Evolutionary conservation across 1,140 invertebrate species (phyloP).

Genomic region (Zaprionus kolodkinae): DNA sequence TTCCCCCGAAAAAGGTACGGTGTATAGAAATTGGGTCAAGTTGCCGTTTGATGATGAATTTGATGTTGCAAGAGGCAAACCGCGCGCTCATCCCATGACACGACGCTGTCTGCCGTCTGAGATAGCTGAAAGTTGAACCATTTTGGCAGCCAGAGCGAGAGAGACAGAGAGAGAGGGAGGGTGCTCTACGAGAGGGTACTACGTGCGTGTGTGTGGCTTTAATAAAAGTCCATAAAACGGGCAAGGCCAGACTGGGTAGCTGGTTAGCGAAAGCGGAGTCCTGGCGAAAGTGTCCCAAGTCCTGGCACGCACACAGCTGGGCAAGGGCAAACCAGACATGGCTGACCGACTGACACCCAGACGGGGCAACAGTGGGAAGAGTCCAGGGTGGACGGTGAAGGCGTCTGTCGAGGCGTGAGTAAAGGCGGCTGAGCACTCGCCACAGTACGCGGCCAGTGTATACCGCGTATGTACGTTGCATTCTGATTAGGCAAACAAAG

Average conservation of each 20-base stretch:
- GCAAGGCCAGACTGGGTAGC: conserved; percentile 33
- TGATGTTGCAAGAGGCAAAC: conserved; percentile 29
- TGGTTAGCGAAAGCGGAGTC: conserved; percentile 10
- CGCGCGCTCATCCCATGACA: conserved; percentile 2
- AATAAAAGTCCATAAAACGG: conserved; percentile 42
- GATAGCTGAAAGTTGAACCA: conserved; percentile 54
- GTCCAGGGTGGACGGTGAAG: not conserved
- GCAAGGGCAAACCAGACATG: conserved; percentile 39
- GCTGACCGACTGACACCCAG: conserved; percentile 41
- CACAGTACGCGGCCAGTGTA: conserved; percentile 2
- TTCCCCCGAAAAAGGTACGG: not conserved
- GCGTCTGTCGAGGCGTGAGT: not conserved
- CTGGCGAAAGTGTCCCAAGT: conserved; percentile 30
- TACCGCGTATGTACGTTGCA: conserved; percentile 49
- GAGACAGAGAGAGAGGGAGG: too few species aligned
- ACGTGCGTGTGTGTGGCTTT: conserved; percentile 19
- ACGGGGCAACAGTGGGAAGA: not conserved
- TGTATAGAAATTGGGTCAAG: conserved; percentile 67
- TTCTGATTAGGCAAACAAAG: conserved; percentile 79
- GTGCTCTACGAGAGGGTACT: not conserved
- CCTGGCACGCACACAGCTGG: conserved; percentile 49
- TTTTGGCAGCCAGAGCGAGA: conserved; percentile 46
- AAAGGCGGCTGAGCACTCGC: not conserved
- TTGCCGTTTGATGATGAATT: conserved; percentile 67
- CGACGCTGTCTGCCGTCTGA: conserved; percentile 22